Evolutionary conservation across 2,888 invertebrate species (phyloP).

Genomic region (Drosophila longiperda): DNA sequence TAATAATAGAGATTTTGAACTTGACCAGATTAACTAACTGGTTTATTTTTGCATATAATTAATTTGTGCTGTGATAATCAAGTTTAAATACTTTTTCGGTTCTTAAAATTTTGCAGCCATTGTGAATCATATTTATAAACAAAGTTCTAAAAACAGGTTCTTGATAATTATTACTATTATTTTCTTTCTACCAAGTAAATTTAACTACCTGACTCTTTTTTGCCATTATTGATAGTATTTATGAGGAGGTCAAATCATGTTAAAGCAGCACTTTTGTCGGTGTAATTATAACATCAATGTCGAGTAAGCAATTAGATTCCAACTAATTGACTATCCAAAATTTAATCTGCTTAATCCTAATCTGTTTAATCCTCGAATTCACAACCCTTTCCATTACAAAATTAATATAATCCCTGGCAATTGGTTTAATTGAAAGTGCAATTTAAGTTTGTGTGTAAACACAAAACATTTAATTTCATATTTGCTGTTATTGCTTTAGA

Average conservation of each 20-base stretch:
- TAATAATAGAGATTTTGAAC: neutral
- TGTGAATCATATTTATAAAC: neutral
- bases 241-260: neutral
- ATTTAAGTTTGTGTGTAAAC: neutral
- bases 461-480: neutral
- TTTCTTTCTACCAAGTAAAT: neutral
- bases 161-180: neutral
- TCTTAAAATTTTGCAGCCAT: neutral
- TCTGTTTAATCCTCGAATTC: neutral
- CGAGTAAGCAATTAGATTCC: rapidly evolving
- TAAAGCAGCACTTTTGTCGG: neutral
- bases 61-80: neutral
- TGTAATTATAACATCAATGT: neutral
- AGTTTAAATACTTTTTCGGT: neutral
- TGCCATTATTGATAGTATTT: neutral
- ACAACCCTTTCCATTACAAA: neutral
- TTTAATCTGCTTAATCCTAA: neutral
- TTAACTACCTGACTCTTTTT: neutral
- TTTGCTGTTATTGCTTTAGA: neutral
- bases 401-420: neutral
- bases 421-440: neutral
- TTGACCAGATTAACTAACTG: slow-evolving; percentile 2
- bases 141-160: neutral
- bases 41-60: neutral
- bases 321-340: neutral